Base-by-base conservation (phyloP, 2,888 invertebrate species). In the Eurytoma adleriae region DNA sequence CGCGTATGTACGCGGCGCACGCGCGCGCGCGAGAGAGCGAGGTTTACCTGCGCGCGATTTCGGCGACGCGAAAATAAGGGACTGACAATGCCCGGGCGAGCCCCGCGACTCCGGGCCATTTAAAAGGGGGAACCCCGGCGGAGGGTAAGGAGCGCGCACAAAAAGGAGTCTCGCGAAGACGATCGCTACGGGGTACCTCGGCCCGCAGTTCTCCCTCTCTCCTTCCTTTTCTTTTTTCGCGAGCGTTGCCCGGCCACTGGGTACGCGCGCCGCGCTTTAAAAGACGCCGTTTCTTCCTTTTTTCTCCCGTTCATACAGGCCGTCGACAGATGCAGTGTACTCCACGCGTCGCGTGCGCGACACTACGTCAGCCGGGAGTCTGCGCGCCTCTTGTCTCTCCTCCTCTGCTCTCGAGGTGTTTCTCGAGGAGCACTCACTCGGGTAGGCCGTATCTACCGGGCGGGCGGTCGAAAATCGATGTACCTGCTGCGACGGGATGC, bases 41-140 rank as follows among this genome's bases (percentile, higher is more conserved):
- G 48, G 40, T 27, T 16, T 40, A n/a, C 3, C 10, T 64, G 66
- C 56, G 61, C 13, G 27, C 62, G 40, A 48, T 64, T 64, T 64
- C 64, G 64, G 64, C 40, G 24, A 48, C 64, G 40, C 67, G 84
- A 86, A 88, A 89, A 88, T 88, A 86, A 87, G 86, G 85, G 83
- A 84, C 85, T 86, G 87, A 88, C 89, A 89, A 89, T 88, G 84
- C 62, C 81, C 83, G 83, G 84, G 85, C 84, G 54, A 20, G 59
- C 7, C 59, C 57, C 59, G 84, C 83, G 84, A 83, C 82, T 83
- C 83, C 85, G 83, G 86, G 86, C 78, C 84, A 87, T 87, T 86
- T 87, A 86, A 84, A 76, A 83, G 84, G 85, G 85, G 84, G 80
- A 78, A 77, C 64, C 73, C 40, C 73, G 57, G 48, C 72, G 66